phyloP scores from a whole-genome alignment of 2,888 invertebrate genomes.

The Calliphora vomitoria region DNA sequence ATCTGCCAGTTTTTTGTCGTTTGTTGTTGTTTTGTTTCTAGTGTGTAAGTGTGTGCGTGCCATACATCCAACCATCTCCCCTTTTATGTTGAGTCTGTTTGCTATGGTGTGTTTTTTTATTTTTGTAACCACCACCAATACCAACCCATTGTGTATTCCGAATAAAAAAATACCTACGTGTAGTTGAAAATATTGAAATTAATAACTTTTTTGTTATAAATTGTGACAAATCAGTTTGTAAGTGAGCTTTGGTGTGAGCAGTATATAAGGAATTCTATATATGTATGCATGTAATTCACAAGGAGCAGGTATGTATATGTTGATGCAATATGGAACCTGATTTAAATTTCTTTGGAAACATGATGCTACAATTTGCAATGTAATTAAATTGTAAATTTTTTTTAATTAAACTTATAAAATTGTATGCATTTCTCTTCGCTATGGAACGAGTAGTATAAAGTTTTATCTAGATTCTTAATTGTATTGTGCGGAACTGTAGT shows the following conservation, averaged over 20 bases:
- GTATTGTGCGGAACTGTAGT: too few relatives aligned
- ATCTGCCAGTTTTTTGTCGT: constrained; percentile 57
- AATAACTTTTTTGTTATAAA: constrained; percentile 66
- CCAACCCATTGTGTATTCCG: constrained; percentile 36
- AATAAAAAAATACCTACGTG: neutral
- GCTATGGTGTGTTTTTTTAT: neutral
- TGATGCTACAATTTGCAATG: too few relatives aligned
- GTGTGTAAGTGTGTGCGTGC: constrained; percentile 51
- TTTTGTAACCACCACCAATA: constrained; percentile 61
- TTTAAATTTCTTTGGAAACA: neutral
- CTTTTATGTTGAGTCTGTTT: constrained; percentile 63
- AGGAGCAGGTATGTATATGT: neutral
- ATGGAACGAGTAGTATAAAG: too few relatives aligned
- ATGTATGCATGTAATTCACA: neutral
- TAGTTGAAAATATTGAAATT: constrained; percentile 35
- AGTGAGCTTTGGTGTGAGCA: neutral
- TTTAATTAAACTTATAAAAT: too few relatives aligned
- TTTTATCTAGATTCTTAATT: too few relatives aligned
- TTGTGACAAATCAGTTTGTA: constrained; percentile 38
- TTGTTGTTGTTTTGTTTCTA: constrained; percentile 60
- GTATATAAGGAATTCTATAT: constrained; percentile 3
- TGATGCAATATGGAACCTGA: neutral
- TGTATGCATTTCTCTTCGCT: too few relatives aligned
- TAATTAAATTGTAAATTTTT: too few relatives aligned
- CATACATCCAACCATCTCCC: neutral